These are phyloP conservation scores for Polyergus mexicanus DNA, from an alignment of 1,140 invertebrate genomes.

Conservation along the genomic window DNA sequence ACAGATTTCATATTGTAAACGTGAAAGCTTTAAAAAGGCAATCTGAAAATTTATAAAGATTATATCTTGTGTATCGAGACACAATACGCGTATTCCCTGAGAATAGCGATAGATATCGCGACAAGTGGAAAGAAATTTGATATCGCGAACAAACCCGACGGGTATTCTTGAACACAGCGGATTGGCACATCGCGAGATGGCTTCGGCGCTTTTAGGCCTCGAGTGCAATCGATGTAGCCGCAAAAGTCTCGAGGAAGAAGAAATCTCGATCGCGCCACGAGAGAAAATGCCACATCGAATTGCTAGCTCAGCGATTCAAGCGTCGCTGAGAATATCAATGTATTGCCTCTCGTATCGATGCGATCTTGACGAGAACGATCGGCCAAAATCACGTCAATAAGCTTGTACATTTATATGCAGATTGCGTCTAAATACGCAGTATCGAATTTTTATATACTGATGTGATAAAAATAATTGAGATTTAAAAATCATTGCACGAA, in stretches of 20 bases:
- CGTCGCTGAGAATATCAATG: conserved; percentile 47
- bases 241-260: conserved; percentile 57
- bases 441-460: neutral
- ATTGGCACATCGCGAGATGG: conserved; percentile 68
- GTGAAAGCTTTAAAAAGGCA: neutral
- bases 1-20: neutral
- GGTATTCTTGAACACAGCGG: conserved; percentile 51
- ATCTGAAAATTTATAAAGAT: neutral
- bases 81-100: neutral
- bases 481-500: neutral
- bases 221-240: conserved; percentile 64
- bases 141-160: conserved; percentile 24
- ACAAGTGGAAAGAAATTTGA: conserved; percentile 14
- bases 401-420: neutral
- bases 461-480: conserved; percentile 7
- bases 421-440: neutral
- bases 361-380: conserved; percentile 36
- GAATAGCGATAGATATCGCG: neutral
- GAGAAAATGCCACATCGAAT: conserved; percentile 67
- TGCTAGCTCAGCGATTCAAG: conserved; percentile 78
- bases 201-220: conserved; percentile 69
- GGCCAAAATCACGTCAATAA: neutral
- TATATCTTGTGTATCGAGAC: neutral
- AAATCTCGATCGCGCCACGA: conserved; percentile 35
- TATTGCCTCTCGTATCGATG: conserved; percentile 52